Evolutionary conservation across 2,113 vertebrate species (phyloP).

Genomic region (Galbula dea): DNA sequence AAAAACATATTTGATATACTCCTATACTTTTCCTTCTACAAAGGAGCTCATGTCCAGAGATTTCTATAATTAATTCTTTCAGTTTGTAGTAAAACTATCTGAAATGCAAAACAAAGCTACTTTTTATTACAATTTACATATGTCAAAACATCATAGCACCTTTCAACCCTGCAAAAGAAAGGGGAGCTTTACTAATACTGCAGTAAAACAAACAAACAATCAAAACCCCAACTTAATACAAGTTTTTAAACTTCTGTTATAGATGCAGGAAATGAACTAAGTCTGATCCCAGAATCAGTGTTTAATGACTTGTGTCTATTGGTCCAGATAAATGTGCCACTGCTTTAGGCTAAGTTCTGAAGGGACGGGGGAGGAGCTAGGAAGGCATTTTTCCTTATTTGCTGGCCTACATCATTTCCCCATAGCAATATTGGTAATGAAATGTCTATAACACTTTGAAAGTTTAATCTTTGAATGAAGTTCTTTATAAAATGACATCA

Average conservation of each 20-base stretch:
- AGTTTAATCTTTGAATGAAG: neutral
- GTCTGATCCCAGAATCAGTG: neutral
- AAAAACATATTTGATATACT: neutral
- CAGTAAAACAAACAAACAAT: neutral
- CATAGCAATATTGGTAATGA: neutral
- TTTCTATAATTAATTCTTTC: neutral
- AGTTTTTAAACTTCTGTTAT: neutral
- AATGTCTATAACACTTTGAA: neutral
- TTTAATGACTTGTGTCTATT: neutral
- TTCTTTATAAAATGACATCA: neutral
- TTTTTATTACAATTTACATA: neutral
- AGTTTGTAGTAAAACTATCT: neutral
- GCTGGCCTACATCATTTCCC: neutral
- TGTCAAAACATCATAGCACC: neutral
- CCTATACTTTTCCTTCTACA: neutral
- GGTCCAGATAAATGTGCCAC: neutral
- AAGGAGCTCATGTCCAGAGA: neutral
- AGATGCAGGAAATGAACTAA: neutral
- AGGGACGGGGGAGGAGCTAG: accelerated
- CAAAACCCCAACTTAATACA: neutral
- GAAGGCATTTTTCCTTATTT: neutral
- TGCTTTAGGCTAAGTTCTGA: neutral
- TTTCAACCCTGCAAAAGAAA: neutral
- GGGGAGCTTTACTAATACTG: neutral
- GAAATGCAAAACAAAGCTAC: neutral